Evolutionary conservation across 2,113 vertebrate species (phyloP).

Genomic region (Myotis lucifugus): DNA sequence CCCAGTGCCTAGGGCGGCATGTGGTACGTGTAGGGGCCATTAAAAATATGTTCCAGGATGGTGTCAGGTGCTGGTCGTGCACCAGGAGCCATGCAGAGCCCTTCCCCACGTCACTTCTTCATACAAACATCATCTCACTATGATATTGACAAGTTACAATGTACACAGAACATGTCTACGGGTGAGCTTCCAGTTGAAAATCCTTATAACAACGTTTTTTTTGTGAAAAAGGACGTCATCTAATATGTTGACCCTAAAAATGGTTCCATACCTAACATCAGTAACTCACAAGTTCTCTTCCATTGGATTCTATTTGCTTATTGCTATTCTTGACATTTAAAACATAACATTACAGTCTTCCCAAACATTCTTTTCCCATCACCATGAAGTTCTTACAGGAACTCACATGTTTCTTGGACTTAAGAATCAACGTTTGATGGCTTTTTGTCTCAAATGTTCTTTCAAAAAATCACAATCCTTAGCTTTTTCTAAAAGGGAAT

Average conservation of each 20-base stretch:
- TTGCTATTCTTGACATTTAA: constrained; percentile 35
- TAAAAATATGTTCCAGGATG: neutral
- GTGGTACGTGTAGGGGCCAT: no score
- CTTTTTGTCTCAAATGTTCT: constrained; percentile 20
- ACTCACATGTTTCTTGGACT: neutral
- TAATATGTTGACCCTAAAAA: neutral
- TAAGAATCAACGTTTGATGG: neutral
- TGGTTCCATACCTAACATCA: neutral
- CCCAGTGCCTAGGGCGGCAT: neutral
- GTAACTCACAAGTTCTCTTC: neutral
- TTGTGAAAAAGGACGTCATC: neutral
- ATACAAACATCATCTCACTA: no score
- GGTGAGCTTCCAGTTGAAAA: neutral
- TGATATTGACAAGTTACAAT: neutral
- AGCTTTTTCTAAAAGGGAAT: neutral
- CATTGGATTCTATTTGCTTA: constrained; percentile 13
- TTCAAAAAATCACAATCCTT: neutral
- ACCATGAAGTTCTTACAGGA: neutral
- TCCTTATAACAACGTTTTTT: neutral
- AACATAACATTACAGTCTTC: neutral
- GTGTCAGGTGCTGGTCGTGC: neutral
- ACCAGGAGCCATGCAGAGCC: neutral
- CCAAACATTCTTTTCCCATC: neutral
- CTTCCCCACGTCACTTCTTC: neutral
- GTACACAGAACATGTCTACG: no score